Evolutionary conservation across 2,797 vertebrate species (phyloP).

Genomic region (Falco naumanni): DNA sequence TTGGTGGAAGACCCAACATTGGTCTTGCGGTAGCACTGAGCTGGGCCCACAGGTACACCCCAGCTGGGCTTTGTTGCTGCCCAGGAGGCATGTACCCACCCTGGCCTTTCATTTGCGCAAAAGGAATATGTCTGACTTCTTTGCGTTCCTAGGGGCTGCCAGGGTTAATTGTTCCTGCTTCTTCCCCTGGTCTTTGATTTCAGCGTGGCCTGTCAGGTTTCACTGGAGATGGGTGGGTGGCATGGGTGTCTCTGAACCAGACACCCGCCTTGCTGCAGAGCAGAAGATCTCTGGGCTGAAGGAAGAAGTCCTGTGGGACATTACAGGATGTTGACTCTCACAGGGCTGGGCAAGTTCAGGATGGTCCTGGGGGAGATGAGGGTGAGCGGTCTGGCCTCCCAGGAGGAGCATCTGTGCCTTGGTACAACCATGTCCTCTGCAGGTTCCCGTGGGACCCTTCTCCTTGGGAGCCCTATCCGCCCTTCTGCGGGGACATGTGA

Average conservation of each 20-base stretch:
- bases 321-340: rapidly evolving
- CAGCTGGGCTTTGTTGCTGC: neutral
- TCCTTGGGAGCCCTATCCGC: neutral
- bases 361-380: neutral
- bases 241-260: neutral
- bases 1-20: rapidly evolving
- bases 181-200: neutral
- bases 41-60: neutral
- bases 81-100: neutral
- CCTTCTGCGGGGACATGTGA: rapidly evolving
- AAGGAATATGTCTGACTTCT: neutral
- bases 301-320: neutral
- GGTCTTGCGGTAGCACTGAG: neutral
- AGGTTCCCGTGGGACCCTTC: neutral
- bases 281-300: neutral
- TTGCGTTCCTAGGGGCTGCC: neutral
- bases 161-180: neutral
- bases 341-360: neutral
- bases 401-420: rapidly evolving
- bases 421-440: rapidly evolving
- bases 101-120: neutral
- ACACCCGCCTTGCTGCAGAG: rapidly evolving
- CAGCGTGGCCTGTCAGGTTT: neutral
- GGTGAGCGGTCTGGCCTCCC: rapidly evolving
- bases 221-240: rapidly evolving